These are phyloP conservation scores for Tinamus guttatus DNA, from an alignment of 2,113 vertebrate genomes.

Conservation along the genomic window DNA sequence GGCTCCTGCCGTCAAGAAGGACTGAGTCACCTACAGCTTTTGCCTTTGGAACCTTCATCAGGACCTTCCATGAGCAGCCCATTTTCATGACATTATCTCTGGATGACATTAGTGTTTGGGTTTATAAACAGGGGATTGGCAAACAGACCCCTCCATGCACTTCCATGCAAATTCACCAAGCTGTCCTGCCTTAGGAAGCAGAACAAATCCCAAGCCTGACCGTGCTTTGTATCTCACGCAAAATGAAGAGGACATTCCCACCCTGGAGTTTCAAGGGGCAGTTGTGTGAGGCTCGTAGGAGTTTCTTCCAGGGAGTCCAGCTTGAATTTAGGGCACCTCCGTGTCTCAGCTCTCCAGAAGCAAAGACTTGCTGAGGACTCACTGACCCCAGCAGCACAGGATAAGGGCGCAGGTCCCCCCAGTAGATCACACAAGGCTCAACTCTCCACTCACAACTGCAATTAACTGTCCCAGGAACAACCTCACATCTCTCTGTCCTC, in stretches of 20 bases:
- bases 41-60: neutral
- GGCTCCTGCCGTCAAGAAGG: neutral
- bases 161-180: neutral
- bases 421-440: neutral
- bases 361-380: neutral
- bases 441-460: neutral
- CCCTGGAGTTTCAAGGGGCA: neutral
- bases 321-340: neutral
- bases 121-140: neutral
- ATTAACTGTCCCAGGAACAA: neutral
- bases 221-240: accelerated
- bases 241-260: accelerated
- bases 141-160: neutral
- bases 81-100: accelerated
- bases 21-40: neutral
- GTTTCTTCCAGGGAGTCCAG: neutral
- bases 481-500: neutral
- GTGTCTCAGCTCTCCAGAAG: neutral
- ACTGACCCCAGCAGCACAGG: neutral
- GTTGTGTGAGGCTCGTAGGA: accelerated
- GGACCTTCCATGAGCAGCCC: neutral
- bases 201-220: neutral
- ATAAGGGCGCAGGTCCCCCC: accelerated
- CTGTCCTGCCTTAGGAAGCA: neutral
- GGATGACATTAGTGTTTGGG: neutral